Base-by-base conservation (phyloP, 2,888 invertebrate species). In the Synergus itoensis region DNA sequence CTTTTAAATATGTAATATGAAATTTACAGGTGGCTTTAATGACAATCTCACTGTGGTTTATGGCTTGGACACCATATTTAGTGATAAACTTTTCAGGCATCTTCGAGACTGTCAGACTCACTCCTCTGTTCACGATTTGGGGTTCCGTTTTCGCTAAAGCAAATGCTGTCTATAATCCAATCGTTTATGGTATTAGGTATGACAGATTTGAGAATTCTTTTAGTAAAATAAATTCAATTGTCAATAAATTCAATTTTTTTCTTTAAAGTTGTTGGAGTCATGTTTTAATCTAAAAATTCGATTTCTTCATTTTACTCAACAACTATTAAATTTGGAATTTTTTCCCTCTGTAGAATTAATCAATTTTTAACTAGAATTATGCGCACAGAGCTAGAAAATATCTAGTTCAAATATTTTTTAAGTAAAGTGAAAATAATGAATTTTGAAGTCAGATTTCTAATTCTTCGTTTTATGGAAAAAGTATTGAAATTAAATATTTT, bases 101-200 rank as follows among this genome's bases (percentile, higher is more conserved):
- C 79, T 97, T 97, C 89, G 95, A 96, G 87, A 94, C 94, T 79
- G 93, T 94, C 64, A 95, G 94, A 69, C 95, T 97, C 87, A 96
- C 94, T 84, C 97, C 97, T 18, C 93, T 97, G 84, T 95, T 95
- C 84, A 97, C 97, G 78, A 97, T 97, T 92, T 97, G 97, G 96
- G 97, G 97, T 77, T 97, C 98, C 53, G 94, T 98, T 86, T 98
- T 98, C 91, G 98, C 98, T 81, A 98, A 98, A 93, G 96, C 97
- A 83, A 97, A 97, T 88, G 97, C 97, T 83, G 96, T 96, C 82
- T 97, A 97, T 93, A 98, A 98, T 93, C 97, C 97, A 40, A 97
- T 97, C 91, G 97, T 98, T 84, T 98, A 98, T 91, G 97, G 97
- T 87, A 97, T 97, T 92, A 97, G 97, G 96, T 96, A 88, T 90